phyloP scores from a whole-genome alignment of 2,888 invertebrate genomes.

The Rhodophaea formosa region DNA sequence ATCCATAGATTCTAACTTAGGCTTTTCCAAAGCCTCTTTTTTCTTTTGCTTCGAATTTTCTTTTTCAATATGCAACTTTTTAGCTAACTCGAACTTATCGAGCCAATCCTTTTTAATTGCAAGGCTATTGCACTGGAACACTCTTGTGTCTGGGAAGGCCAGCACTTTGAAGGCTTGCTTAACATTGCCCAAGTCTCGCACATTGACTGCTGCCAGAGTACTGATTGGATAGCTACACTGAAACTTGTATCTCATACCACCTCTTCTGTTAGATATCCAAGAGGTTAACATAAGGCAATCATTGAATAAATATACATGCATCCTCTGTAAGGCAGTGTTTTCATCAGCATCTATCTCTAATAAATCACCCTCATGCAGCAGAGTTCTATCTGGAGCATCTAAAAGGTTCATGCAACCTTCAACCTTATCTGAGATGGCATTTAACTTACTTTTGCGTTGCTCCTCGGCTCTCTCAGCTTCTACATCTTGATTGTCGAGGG shows the following conservation, averaged over 20 bases:
- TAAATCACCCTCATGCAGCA: slow-evolving; percentile 95
- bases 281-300: slow-evolving; percentile 95
- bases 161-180: slow-evolving; percentile 97
- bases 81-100: slow-evolving; percentile 94
- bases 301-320: slow-evolving; percentile 95
- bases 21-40: slow-evolving; percentile 65
- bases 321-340: slow-evolving; percentile 91
- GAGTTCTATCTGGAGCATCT: slow-evolving; percentile 87
- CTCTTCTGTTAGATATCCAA: slow-evolving; percentile 87
- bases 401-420: slow-evolving; percentile 91
- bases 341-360: slow-evolving; percentile 94
- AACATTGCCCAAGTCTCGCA: slow-evolving; percentile 92
- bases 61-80: slow-evolving; percentile 87
- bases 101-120: slow-evolving; percentile 95
- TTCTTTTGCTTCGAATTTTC: slow-evolving; percentile 82
- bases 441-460: slow-evolving; percentile 83
- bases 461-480: slow-evolving; percentile 82
- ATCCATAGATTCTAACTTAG: slow-evolving; percentile 63
- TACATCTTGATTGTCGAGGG: slow-evolving; percentile 77
- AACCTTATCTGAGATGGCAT: slow-evolving; percentile 90
- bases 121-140: slow-evolving; percentile 93
- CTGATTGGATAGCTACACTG: slow-evolving; percentile 92
- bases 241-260: slow-evolving; percentile 91
- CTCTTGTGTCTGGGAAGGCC: slow-evolving; percentile 95
- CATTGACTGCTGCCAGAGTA: slow-evolving; percentile 96